Evolutionary conservation across 2,888 invertebrate species (phyloP), one percentile per base, ranked within the genome.

Genomic region (Acleris sparsana): DNA sequence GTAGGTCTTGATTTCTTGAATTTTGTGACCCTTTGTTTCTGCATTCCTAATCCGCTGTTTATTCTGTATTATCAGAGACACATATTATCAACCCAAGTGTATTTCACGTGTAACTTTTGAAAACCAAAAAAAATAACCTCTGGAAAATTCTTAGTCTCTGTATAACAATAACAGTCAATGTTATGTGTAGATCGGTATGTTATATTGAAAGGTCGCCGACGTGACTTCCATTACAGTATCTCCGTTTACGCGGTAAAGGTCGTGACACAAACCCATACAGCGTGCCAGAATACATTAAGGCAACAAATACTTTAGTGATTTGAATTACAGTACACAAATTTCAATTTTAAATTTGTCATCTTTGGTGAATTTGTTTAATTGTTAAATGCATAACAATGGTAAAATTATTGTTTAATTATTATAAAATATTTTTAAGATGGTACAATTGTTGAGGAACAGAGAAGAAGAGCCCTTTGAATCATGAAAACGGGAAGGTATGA

Each of bases 351-450:
- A 67, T 58, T 29, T 13, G 22, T 33, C 56, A 53, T 44, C 33
- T 33, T 51, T 62, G 62, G 61, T 57, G 61, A 67, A 62, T 62
- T 53, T 67, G 46, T 57, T 57, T 58, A 63, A 59, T 44, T 48
- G 46, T 53, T 53, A n/a, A n/a, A n/a, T n/a, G 33, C 33, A 33
- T 33, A 11, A 11, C 33, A 39, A 13, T 39, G 39, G 13, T 39
- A 39, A 39, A 11, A 39, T 39, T 11, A 1, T 39, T 13, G 9
- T 33, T 13, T 9, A 13, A 13, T 13, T 9, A 33, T 9, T 33
- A 0, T 33, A 9, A 33, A 33, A 33, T 33, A 33, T 33, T 33
- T 29, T 29, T 29, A 29, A 29, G 29, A 9, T 29, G 1, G 2
- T 29, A 29, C 1, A 29, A 29, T 25, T 29, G 29, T 29, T 33